phyloP scores from a whole-genome alignment of 2,888 invertebrate genomes.

The Hypena proboscidalis region DNA sequence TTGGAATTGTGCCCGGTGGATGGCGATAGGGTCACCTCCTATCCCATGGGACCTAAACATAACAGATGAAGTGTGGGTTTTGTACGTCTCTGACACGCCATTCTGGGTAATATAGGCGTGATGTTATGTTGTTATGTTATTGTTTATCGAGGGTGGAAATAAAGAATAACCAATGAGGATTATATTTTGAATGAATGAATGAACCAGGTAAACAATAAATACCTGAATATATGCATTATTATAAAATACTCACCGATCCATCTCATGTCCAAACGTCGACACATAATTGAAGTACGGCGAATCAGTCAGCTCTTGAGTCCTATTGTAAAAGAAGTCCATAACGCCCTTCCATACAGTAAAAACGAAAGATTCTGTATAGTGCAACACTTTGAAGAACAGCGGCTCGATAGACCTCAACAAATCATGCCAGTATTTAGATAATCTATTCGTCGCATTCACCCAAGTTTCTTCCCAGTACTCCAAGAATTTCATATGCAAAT shows the following conservation, averaged over 20 bases:
- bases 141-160: too few relatives aligned
- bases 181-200: too few relatives aligned
- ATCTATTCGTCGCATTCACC: slow-evolving; percentile 87
- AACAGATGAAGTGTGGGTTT: too few relatives aligned
- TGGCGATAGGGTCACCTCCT: too few relatives aligned
- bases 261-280: slow-evolving; percentile 91
- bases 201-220: too few relatives aligned
- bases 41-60: too few relatives aligned
- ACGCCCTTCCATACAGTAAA: slow-evolving; percentile 91
- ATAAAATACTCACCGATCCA: slow-evolving; percentile 84
- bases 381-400: slow-evolving; percentile 90
- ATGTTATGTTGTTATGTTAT: too few relatives aligned
- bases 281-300: slow-evolving; percentile 93
- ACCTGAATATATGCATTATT: background rate
- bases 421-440: slow-evolving; percentile 90
- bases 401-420: slow-evolving; percentile 91
- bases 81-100: too few relatives aligned
- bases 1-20: too few relatives aligned
- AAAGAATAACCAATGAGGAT: too few relatives aligned
- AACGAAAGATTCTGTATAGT: slow-evolving; percentile 90
- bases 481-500: slow-evolving; percentile 87
- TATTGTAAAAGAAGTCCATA: slow-evolving; percentile 92
- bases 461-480: slow-evolving; percentile 91
- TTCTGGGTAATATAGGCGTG: too few relatives aligned
- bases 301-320: slow-evolving; percentile 91